Evolutionary conservation across 2,888 invertebrate genomes (phyloP), one percentile per base, ranked within the genome.

Genomic region (Philereme vetulata): DNA sequence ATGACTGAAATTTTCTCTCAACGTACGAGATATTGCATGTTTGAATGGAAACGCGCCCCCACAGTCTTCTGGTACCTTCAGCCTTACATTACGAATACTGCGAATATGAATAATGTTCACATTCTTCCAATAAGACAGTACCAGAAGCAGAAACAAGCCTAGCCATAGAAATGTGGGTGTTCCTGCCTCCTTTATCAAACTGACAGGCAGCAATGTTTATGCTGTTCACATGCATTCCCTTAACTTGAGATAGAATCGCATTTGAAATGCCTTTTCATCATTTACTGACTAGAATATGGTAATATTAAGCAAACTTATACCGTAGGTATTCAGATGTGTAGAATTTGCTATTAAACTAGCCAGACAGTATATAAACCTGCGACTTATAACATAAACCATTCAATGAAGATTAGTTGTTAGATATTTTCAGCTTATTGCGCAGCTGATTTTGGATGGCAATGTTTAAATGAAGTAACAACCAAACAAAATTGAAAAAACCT

Each of bases 181-280:
- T 56, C 54, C 58, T 58, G 51, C 8, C 40, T 52, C 51, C 55
- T 62, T 62, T 62, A 62, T 62, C 62, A 58, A 45, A 42, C 36
- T 42, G 62, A 46, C 58, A 48, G 53, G 44, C 40, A 6, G 45
- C 42, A 43, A 21, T 56, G 50, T 51, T 53, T 54, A 50, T 43
- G 49, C 52, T 56, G 57, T 51, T 51, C 43, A 57, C 57, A 57
- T 21, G 43, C 53, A 53, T 56, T 60, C 47, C 9, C 49, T 54
- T 21, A 10, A 55, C 38, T 49, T 52, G 45, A 46, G 50, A 50
- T 53, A 50, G 35, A 35, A 56, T 52, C 44, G 32, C 11, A 44
- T 59, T 50, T 60, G 5, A 36, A 57, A 57, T 51, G 34, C 8
- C 51, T 58, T 47, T 47, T 10, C 57, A 58, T 52, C 43, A 51